These are phyloP conservation scores for Arctopsyche grandis DNA, from an alignment of 1,140 invertebrate genomes.

Conservation along the genomic window DNA sequence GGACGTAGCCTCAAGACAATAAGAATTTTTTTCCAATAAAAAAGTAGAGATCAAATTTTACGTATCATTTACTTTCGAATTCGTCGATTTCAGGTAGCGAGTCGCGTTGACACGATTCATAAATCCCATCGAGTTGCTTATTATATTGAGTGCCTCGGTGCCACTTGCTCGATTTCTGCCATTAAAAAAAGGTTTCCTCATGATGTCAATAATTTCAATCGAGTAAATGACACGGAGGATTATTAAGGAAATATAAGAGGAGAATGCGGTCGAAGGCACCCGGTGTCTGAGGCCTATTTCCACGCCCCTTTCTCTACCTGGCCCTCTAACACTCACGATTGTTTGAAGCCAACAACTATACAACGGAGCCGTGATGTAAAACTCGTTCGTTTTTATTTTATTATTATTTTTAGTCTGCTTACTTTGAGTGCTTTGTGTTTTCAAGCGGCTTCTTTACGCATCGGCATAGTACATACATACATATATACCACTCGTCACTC, in stretches of 20 bases:
- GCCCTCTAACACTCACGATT: constrained; percentile 30
- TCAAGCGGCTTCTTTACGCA: not conserved
- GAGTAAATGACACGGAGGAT: constrained; percentile 36
- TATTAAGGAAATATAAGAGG: constrained; percentile 31
- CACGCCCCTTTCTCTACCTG: constrained; percentile 43
- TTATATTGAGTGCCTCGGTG: not conserved
- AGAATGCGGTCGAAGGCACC: constrained; percentile 35
- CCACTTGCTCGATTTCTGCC: constrained; percentile 2
- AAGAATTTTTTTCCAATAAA: not conserved
- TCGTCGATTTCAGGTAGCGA: constrained; percentile 1
- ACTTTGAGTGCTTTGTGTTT: not conserved
- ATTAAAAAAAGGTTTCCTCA: constrained; percentile 22
- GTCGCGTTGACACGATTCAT: not conserved
- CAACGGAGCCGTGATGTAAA: constrained; percentile 21
- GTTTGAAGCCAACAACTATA: constrained; percentile 36
- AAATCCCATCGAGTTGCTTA: not conserved
- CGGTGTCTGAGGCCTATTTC: constrained; percentile 25
- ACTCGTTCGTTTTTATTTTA: constrained; percentile 6
- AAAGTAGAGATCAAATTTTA: not conserved
- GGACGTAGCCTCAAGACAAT: constrained; percentile 23
- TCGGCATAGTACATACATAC: not conserved
- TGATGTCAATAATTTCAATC: constrained; percentile 40
- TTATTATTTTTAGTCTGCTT: not conserved
- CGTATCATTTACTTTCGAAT: not conserved
- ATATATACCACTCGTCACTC: not conserved